Evolutionary conservation across 2,797 vertebrate species (phyloP).

Genomic region (Anas capensis): DNA sequence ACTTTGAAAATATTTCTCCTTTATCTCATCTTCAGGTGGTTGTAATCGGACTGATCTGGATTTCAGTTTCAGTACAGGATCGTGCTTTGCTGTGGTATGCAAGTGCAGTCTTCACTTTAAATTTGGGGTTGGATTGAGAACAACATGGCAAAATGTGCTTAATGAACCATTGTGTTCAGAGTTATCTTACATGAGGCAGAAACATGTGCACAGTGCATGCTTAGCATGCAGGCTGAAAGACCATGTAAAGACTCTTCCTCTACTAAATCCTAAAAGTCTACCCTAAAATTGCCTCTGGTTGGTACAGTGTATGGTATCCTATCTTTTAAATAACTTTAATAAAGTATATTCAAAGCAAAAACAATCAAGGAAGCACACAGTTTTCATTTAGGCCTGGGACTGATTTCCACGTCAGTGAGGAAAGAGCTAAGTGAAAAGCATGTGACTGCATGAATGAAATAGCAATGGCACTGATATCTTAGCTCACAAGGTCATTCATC

Average conservation of each 20-base stretch:
- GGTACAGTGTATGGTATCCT: background rate
- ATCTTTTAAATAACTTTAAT: background rate
- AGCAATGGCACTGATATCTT: background rate
- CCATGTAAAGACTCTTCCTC: background rate
- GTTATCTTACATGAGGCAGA: background rate
- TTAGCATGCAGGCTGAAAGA: background rate
- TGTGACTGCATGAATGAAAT: background rate
- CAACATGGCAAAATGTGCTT: background rate
- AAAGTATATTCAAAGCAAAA: background rate
- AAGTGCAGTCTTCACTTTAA: background rate
- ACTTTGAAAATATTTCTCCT: background rate
- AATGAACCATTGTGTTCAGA: background rate
- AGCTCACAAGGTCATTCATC: background rate
- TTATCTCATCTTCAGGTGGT: background rate
- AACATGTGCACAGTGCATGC: background rate
- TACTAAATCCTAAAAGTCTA: background rate
- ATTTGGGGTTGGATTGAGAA: background rate
- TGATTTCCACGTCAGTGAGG: slow-evolving; percentile 11
- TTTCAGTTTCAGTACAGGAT: background rate
- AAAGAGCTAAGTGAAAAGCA: slow-evolving; percentile 11
- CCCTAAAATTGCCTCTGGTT: background rate
- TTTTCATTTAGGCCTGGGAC: slow-evolving; percentile 35
- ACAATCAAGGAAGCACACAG: background rate
- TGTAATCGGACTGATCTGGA: background rate
- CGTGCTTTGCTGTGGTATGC: background rate